These are phyloP conservation scores for Piezodorus guildinii DNA, from an alignment of 1,140 invertebrate genomes.

Conservation along the genomic window DNA sequence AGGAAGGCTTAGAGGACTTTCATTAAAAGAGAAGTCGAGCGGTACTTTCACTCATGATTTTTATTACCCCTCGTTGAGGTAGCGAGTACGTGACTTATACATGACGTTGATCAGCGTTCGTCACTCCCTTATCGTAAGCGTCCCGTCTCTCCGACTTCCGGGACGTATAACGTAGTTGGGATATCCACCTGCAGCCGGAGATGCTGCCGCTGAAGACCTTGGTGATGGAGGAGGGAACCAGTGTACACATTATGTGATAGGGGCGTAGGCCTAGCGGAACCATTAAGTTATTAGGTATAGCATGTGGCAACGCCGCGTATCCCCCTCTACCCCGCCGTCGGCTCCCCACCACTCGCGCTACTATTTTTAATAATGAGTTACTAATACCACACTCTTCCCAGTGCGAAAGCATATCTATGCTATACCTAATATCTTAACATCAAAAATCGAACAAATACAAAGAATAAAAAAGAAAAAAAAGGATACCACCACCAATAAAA, in stretches of 20 bases:
- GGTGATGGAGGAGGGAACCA: not conserved
- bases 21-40: too few species aligned
- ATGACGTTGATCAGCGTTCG: too few species aligned
- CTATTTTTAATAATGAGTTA: constrained; percentile 7
- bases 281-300: constrained; percentile 15
- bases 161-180: not conserved
- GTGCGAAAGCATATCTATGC: not conserved
- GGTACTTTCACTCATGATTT: too few species aligned
- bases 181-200: constrained; percentile 1
- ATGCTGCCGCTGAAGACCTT: not conserved
- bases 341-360: not conserved
- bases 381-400: not conserved
- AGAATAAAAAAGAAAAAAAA: too few species aligned
- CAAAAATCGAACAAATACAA: too few species aligned
- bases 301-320: constrained; percentile 10
- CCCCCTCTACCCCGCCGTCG: not conserved
- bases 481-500: too few species aligned
- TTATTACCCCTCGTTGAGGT: too few species aligned
- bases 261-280: constrained; percentile 13
- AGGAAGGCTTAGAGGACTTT: too few species aligned
- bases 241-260: constrained; percentile 13
- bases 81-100: too few species aligned
- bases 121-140: too few species aligned
- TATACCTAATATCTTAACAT: too few species aligned
- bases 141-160: too few species aligned